These are phyloP conservation scores for Catharus ustulatus DNA, from an alignment of 2,797 vertebrate species.

Conservation along the genomic window DNA sequence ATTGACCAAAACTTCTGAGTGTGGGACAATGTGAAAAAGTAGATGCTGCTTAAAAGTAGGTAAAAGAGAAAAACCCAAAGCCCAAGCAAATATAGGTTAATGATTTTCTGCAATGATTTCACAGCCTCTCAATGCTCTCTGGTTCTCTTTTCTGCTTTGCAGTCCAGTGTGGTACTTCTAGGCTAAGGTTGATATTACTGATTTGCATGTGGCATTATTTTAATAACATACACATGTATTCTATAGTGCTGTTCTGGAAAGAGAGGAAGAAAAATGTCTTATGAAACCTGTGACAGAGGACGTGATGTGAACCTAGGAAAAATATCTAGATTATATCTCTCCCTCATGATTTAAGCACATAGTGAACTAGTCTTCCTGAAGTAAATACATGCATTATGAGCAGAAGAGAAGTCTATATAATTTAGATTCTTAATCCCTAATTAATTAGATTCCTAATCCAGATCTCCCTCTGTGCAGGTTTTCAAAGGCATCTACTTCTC, in stretches of 20 bases:
- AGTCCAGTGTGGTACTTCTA: not conserved
- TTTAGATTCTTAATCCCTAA: slow-evolving; percentile 47
- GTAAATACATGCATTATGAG: slow-evolving; percentile 12
- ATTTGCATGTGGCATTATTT: not conserved
- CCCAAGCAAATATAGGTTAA: not conserved
- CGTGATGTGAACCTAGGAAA: not conserved
- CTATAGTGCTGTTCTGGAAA: not conserved
- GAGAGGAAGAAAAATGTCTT: not conserved
- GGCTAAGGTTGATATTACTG: not conserved
- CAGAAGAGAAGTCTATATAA: not conserved
- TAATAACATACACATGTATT: not conserved
- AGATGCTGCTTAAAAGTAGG: not conserved
- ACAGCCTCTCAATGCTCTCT: not conserved
- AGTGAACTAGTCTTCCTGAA: not conserved
- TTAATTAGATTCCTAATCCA: slow-evolving; percentile 60
- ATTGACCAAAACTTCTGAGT: not conserved
- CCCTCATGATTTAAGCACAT: not conserved
- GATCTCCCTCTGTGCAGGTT: slow-evolving; percentile 12
- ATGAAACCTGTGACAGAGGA: not conserved
- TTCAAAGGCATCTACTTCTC: slow-evolving; percentile 32
- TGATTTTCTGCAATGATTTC: not conserved
- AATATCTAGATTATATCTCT: not conserved
- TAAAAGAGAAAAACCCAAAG: not conserved
- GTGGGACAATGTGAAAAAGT: not conserved
- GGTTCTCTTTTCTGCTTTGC: not conserved